Conservation (phyloP, 2,113 vertebrate species). For the Chitala chitala region DNA sequence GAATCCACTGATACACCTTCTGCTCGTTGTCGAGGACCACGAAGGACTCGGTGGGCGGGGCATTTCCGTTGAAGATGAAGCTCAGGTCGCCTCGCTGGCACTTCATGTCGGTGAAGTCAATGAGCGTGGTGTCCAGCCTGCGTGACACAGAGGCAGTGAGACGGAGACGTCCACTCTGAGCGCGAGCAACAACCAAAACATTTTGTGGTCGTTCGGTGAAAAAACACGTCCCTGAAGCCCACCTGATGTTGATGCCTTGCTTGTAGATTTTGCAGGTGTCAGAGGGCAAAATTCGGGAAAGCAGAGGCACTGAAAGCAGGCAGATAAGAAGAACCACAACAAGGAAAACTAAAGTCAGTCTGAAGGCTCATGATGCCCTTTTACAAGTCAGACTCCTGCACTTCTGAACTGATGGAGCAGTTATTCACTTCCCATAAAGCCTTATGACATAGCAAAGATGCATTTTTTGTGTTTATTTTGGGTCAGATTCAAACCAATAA, state of each 20-base stretch:
- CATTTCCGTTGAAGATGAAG: conserved; percentile 96
- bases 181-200: too few species aligned
- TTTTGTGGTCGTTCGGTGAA: too few species aligned
- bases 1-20: conserved; percentile 97
- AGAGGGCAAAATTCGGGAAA: conserved; percentile 93
- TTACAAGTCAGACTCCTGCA: too few species aligned
- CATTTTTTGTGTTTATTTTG: too few species aligned
- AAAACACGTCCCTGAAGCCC: conserved; percentile 28
- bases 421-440: too few species aligned
- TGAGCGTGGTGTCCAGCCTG: conserved; percentile 93
- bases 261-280: conserved; percentile 98
- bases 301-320: conserved; percentile 78
- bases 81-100: conserved; percentile 97
- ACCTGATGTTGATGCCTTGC: conserved; percentile 98
- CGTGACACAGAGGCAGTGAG: not conserved
- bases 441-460: too few species aligned
- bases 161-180: too few species aligned
- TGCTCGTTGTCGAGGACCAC: conserved; percentile 98
- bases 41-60: conserved; percentile 88
- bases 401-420: too few species aligned
- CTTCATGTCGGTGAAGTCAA: conserved; percentile 99
- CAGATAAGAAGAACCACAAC: conserved; percentile 24
- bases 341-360: not conserved
- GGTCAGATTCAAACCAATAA: too few species aligned
- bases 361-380: not conserved